Conservation (phyloP, 2,888 invertebrate genomes). For the Bimastos eiseni region DNA sequence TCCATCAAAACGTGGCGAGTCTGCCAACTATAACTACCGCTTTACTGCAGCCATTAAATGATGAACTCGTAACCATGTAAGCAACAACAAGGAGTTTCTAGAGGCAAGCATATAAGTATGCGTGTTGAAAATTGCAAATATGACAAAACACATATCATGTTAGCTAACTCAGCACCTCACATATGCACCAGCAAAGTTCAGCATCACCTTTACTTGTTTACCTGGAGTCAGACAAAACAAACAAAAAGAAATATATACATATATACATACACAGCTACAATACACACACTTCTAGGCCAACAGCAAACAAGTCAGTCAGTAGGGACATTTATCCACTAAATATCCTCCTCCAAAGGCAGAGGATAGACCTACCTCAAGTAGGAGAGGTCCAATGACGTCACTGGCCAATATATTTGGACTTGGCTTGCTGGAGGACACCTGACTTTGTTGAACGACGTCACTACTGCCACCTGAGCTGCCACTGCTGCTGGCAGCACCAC, state of each 20-base stretch:
- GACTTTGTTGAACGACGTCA: conserved; percentile 86
- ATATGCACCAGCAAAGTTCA: too few relatives aligned
- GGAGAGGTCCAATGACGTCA: conserved; percentile 74
- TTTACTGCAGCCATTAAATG: not conserved
- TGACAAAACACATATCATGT: too few relatives aligned
- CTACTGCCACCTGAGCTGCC: conserved; percentile 28
- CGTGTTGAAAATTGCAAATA: too few relatives aligned
- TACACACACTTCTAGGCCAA: not conserved
- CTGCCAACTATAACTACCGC: not conserved
- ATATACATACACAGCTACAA: too few relatives aligned
- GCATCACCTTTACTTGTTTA: too few relatives aligned
- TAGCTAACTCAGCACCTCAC: too few relatives aligned
- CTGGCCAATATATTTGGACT: conserved; percentile 73
- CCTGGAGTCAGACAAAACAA: not conserved
- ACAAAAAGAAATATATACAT: too few relatives aligned
- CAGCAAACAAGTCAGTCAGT: not conserved
- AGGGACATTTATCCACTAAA: not conserved
- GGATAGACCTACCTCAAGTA: conserved; percentile 69
- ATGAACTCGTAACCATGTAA: not conserved
- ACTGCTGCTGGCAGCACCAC: not conserved
- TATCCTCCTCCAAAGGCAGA: not conserved
- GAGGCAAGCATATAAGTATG: not conserved
- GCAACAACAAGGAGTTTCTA: not conserved
- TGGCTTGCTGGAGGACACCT: conserved; percentile 73
- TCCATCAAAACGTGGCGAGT: too few relatives aligned